Evolutionary conservation across 2,797 vertebrate genomes (phyloP), one percentile per base, ranked within the genome.

Genomic region (Heterohyrax brucei): DNA sequence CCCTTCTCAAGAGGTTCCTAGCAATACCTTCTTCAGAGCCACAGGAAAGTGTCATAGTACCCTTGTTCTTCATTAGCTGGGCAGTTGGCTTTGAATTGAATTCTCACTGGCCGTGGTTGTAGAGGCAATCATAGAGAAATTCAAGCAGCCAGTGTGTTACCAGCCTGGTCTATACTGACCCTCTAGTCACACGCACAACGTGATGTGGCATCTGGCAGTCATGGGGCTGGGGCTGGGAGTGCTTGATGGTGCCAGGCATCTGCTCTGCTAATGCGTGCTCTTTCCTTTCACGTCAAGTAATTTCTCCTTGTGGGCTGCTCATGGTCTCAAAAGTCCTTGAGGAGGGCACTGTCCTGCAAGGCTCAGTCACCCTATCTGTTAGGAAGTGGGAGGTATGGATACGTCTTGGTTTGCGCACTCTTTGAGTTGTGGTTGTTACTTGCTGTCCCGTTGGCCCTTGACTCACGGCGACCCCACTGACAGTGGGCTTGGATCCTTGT

Each of bases 171-270:
- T 22, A 4, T 18, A 76, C 39, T 3, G 0, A 91, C n/a, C 18
- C 33, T 50, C 48, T 3, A 3, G 3, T 26, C 64, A 3, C 0
- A 6, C 2, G 18, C 14, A 53, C 21, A 2, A 62, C 30, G 0
- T 82, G 16, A 33, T 44, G 2, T n/a, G 24, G 7, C 0, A 0
- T 1, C 4, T 4, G 44, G 61, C 10, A 0, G 13, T 10, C 26
- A n/a, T 44, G 53, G 64, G 19, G 10, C 30, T 0, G 1, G 28
- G 24, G 4, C 4, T 66, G 50, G 26, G 44, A 28, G 10, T 28
- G 21, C 30, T 50, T 3, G 4, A 10, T 26, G 44, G 62, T 8
- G 0, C 53, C 68, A 76, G 82, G 19, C 48, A 21, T 64, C 18
- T 48, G 83, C 33, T 53, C 73, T 22, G 2, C 79, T 68, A 0